phyloP scores from a whole-genome alignment of 2,113 vertebrate species.

The Suncus etruscus region DNA sequence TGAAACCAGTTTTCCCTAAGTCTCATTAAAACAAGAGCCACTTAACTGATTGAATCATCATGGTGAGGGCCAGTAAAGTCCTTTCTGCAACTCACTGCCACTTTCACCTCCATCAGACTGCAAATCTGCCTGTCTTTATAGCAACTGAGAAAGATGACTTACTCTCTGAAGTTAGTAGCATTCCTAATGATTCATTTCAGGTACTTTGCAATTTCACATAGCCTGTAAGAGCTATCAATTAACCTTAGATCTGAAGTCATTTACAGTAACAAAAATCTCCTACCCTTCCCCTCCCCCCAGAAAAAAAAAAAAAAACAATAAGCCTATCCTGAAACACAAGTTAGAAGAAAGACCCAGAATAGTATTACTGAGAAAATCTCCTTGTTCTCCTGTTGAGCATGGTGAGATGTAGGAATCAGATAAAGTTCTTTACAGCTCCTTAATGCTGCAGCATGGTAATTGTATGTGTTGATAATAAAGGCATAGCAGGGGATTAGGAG shows the following conservation, averaged over 20 bases:
- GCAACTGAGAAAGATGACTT: constrained; percentile 83
- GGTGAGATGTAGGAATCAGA: constrained; percentile 63
- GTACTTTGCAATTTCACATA: constrained; percentile 81
- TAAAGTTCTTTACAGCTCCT: constrained; percentile 60
- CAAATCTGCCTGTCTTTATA: constrained; percentile 73
- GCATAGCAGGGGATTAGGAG: constrained; percentile 76
- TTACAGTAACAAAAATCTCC: constrained; percentile 60
- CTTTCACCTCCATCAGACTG: constrained; percentile 54
- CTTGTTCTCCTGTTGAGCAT: constrained; percentile 48
- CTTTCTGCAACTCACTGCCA: constrained; percentile 41
- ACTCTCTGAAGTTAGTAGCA: constrained; percentile 81
- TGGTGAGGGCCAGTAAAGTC: neutral
- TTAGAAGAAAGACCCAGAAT: constrained; percentile 78
- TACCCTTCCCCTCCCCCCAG: too few relatives aligned
- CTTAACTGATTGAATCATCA: constrained; percentile 55
- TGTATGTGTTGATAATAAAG: constrained; percentile 79
- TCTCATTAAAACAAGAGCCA: constrained; percentile 34
- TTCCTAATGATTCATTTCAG: constrained; percentile 83
- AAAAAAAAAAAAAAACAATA: too few relatives aligned
- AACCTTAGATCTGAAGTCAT: constrained; percentile 84
- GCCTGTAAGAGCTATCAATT: constrained; percentile 84
- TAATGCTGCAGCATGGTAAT: constrained; percentile 64
- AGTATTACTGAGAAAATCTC: constrained; percentile 42
- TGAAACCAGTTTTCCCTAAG: neutral
- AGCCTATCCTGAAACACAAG: too few relatives aligned